Base-by-base conservation (phyloP, 2,888 invertebrate genomes). In the Ariolimax columbianus region DNA sequence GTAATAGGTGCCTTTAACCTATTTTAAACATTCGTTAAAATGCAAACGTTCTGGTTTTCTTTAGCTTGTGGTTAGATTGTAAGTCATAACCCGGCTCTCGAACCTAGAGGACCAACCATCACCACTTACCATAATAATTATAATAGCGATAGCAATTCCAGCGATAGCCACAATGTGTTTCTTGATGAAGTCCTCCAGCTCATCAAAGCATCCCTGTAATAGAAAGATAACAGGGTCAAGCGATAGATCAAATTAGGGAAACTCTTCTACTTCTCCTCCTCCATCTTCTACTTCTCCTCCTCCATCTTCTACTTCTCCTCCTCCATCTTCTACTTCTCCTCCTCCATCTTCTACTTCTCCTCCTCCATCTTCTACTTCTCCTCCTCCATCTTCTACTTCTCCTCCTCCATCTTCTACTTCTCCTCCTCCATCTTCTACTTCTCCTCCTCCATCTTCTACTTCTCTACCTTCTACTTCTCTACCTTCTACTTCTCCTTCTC, bases 171-270 rank as follows among this genome's bases (percentile, higher is more conserved):
- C 3, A 17, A 84, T 83, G 51, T 86, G 83, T 11, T 77, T 33
- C 17, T 82, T 78, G n/a, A 88, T 33, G 3, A 40, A 36, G 66
- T 86, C 84, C 19, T 77, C 78, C 70, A 86, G 36, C 30, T 75
- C 66, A 51, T 85, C 85, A 47, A 72, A 59, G 38, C 88, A 88
- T 2, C 88, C 88, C 88, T 88, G 86, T 9, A 23, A 33, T 72
- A 80, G 19, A 68, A 1, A 40, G 14, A 70, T 1, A 36, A 19
- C 36, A 30, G n/a, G n/a, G 3, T 6, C 14, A 47, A n/a, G n/a
- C n/a, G n/a, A n/a, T n/a, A n/a, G n/a, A n/a, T n/a, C n/a, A n/a
- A n/a, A n/a, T n/a, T n/a, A n/a, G n/a, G n/a, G n/a, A n/a, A n/a
- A n/a, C n/a, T 30, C n/a, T 68, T 68, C 33, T 68, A 17, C 72